Percentiles rank a stretch among this genome's conserved stretches.
These are phyloP conservation scores for Florisuga fusca DNA, from an alignment of 2,797 vertebrate species.

Conservation along the genomic window DNA sequence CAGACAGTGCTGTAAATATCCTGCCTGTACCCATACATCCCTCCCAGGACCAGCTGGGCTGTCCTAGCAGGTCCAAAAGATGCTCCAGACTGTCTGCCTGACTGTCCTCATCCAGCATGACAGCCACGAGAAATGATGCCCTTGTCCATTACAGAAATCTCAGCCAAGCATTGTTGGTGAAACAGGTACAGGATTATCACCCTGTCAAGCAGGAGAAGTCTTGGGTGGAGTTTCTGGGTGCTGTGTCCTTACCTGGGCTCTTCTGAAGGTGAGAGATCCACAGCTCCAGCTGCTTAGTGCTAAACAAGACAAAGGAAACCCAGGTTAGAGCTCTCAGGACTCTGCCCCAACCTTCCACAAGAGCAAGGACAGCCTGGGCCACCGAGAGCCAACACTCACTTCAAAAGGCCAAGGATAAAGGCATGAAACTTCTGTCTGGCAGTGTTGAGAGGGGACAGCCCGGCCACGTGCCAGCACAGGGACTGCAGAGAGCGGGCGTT, in stretches of 20 bases:
- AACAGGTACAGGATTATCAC: not conserved
- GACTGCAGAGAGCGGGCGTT: conserved; percentile 80
- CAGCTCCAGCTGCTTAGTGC: conserved; percentile 90
- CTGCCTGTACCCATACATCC: not conserved
- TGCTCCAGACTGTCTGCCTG: not conserved
- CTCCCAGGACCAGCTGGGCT: not conserved
- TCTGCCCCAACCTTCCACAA: accelerated
- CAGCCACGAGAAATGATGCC: accelerated
- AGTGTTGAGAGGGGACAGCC: conserved; percentile 87
- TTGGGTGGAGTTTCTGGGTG: not conserved
- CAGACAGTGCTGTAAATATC: not conserved
- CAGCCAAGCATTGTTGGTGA: not conserved
- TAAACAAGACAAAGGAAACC: conserved; percentile 45
- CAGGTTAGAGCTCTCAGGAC: not conserved
- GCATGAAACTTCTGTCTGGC: conserved; percentile 91
- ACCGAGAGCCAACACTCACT: conserved; percentile 80
- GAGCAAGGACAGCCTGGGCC: not conserved
- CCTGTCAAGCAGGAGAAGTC: not conserved
- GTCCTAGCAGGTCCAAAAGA: not conserved
- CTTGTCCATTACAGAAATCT: accelerated
- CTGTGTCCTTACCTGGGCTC: conserved; percentile 81
- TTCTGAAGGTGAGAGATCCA: conserved; percentile 93
- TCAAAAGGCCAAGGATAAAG: conserved; percentile 93
- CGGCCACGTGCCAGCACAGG: conserved; percentile 86
- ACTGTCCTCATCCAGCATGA: not conserved